Evolutionary conservation across 2,797 vertebrate genomes (phyloP), one percentile per base, ranked within the genome.

Genomic region (Synanceia verrucosa): DNA sequence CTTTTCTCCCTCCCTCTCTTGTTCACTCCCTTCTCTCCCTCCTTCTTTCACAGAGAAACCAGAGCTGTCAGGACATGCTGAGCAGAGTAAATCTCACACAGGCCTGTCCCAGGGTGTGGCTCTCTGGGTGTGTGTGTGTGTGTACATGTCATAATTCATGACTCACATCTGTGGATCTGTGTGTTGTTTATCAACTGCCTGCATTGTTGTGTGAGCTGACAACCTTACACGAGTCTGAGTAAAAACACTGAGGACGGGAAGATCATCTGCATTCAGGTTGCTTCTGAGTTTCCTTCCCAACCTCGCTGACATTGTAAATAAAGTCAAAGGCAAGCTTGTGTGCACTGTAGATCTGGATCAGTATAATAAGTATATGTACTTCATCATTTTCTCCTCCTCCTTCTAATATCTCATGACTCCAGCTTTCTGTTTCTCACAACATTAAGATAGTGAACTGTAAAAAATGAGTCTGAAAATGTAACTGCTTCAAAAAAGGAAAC

Each of bases 51-150:
- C 65, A 58, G 52, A 62, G 70, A 84, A 83, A 66, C 39, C 29
- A 43, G 73, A 76, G 57, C 57, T 77, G 88, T 77, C 65, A 26
- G 28, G 64, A 83, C 87, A 58, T 41, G 87, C 83, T 39, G 65
- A 81, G 53, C 72, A 43, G 73, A 75, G 77, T 73, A 34, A 58
- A 56, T 78, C 47, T 59, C 53, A 51, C 61, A 33, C 26, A 43
- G 59, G 33, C 61, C 21, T 9, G 23, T 48, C 48, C 44, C 57
- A 55, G 85, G 90, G 89, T 79, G 82, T 47, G 76, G 65, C 86
- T 65, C 34, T 52, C 69, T 65, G 79, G 79, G 82, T 71, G 87
- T 39, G 43, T 87, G 69, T 74, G 83, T 66, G 87, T 59, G 37
- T 87, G 73, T 68, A 31, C 36, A 21, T 21, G 6, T 43, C 34